These are phyloP conservation scores for Belgica antarctica DNA, from an alignment of 2,888 invertebrate species.

Conservation along the genomic window DNA sequence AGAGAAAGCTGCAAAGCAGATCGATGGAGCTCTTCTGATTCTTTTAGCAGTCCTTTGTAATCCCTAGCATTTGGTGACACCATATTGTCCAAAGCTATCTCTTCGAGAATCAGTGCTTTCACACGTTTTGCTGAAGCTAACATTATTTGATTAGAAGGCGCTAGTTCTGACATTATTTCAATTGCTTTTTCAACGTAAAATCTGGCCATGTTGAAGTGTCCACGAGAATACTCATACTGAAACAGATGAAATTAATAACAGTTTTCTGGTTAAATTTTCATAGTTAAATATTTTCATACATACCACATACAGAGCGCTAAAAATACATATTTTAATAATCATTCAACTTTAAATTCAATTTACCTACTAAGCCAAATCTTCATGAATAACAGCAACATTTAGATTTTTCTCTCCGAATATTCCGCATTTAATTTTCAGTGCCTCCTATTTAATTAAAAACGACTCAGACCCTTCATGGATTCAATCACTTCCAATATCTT, in stretches of 20 bases:
- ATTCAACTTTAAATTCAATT: no score
- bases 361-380: constrained; percentile 93
- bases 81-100: constrained; percentile 81
- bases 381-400: constrained; percentile 84
- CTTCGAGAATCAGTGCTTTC: constrained; percentile 88
- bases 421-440: constrained; percentile 68
- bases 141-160: constrained; percentile 79
- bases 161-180: constrained; percentile 72
- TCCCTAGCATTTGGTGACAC: constrained; percentile 55
- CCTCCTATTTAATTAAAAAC: constrained; percentile 58
- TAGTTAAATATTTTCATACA: no score
- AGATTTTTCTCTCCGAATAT: constrained; percentile 83
- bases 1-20: constrained; percentile 76
- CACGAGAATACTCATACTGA: constrained; percentile 88
- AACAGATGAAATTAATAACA: no score
- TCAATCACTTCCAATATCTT: constrained; percentile 44
- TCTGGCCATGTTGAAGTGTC: constrained; percentile 77
- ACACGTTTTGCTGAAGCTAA: constrained; percentile 87
- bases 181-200: constrained; percentile 82
- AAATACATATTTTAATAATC: no score
- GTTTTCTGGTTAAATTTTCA: no score
- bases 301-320: no score
- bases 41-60: constrained; percentile 62
- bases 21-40: constrained; percentile 81
- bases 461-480: constrained; percentile 41